Percentiles rank a stretch among this genome's conserved stretches.
Evolutionary conservation across 1,140 invertebrate genomes (phyloP).

Genomic region (Trichonephila clavata): DNA sequence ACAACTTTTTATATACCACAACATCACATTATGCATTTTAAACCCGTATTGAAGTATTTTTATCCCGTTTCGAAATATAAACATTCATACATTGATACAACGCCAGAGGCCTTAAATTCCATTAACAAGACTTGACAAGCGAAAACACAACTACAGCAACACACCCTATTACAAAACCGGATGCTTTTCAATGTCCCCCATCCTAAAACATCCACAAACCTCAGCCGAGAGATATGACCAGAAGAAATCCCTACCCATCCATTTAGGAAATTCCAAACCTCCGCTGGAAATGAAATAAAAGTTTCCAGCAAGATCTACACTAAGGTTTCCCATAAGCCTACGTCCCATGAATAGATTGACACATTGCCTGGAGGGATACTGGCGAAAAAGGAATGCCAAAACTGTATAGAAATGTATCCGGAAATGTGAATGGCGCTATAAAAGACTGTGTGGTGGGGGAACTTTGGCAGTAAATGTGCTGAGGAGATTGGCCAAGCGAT

Average conservation of each 20-base stretch:
- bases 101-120: neutral
- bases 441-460: neutral
- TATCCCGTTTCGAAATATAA: no score
- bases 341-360: neutral
- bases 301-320: neutral
- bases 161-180: neutral
- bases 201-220: neutral
- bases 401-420: slow-evolving; percentile 27
- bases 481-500: neutral
- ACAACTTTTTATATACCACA: no score
- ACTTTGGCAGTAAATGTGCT: neutral
- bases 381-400: neutral
- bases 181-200: neutral
- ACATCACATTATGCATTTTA: no score
- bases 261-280: neutral
- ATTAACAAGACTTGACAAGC: slow-evolving; percentile 5
- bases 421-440: slow-evolving; percentile 8
- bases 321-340: neutral
- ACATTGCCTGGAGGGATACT: neutral
- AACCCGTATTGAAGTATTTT: no score
- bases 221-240: neutral
- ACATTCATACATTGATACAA: neutral
- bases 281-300: neutral
- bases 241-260: neutral
- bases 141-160: neutral